Percentiles rank a stretch among this genome's conserved stretches.
Evolutionary conservation across 2,888 invertebrate species (phyloP).

Genomic region (Erebia ligea): DNA sequence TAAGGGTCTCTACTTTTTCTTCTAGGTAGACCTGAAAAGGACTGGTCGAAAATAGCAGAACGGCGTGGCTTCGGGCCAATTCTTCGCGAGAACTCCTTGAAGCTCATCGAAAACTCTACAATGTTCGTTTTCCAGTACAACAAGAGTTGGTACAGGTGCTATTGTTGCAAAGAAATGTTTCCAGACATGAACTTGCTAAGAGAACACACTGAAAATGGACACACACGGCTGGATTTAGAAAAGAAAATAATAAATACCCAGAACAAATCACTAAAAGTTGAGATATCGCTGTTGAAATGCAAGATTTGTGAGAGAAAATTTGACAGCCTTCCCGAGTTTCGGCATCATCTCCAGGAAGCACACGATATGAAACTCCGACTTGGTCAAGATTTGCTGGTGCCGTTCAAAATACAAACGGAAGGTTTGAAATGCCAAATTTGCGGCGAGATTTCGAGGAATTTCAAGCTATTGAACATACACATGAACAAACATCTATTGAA

Average conservation of each 20-base stretch:
- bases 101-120: slow-evolving; percentile 75
- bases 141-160: slow-evolving; percentile 68
- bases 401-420: slow-evolving; percentile 60
- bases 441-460: slow-evolving; percentile 54
- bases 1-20: background rate
- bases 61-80: slow-evolving; percentile 60
- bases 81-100: slow-evolving; percentile 69
- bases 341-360: slow-evolving; percentile 51
- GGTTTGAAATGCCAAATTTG: slow-evolving; percentile 66
- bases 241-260: slow-evolving; percentile 67
- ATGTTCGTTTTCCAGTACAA: slow-evolving; percentile 72
- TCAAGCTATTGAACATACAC: slow-evolving; percentile 67
- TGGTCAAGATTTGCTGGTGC: slow-evolving; percentile 61
- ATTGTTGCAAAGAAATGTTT: slow-evolving; percentile 69
- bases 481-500: slow-evolving; percentile 72
- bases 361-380: slow-evolving; percentile 55
- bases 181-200: slow-evolving; percentile 56
- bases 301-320: slow-evolving; percentile 55
- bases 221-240: slow-evolving; percentile 59
- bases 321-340: slow-evolving; percentile 49
- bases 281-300: slow-evolving; percentile 62
- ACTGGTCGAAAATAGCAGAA: slow-evolving; percentile 56
- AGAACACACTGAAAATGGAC: slow-evolving; percentile 54
- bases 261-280: slow-evolving; percentile 68
- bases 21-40: slow-evolving; percentile 38